Evolutionary conservation across 1,140 invertebrate species (phyloP).

Genomic region (Trachelipus rathkii): DNA sequence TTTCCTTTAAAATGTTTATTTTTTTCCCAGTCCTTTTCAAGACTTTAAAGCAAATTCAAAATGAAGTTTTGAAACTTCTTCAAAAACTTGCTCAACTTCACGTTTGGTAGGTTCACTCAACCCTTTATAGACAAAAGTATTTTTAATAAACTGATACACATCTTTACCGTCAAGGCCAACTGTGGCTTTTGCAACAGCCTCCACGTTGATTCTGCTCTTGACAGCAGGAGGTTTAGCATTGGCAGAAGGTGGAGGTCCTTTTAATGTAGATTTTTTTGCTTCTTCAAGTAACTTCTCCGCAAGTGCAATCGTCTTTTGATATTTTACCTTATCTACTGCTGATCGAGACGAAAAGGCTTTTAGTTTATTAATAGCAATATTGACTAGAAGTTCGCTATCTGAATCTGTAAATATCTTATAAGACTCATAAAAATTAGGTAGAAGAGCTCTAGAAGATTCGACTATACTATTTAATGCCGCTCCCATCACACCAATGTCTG

Average conservation of each 20-base stretch:
- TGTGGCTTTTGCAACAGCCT: not conserved
- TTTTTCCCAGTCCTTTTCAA: too few species aligned
- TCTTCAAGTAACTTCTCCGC: not conserved
- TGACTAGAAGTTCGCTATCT: not conserved
- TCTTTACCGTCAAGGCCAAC: not conserved
- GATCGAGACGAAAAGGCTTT: not conserved
- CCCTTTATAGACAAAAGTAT: not conserved
- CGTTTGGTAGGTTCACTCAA: not conserved
- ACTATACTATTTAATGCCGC: not conserved
- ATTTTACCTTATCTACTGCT: not conserved
- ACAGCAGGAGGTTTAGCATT: not conserved
- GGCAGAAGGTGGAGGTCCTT: not conserved
- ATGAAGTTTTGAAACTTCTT: not conserved
- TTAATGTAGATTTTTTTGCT: not conserved
- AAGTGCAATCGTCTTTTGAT: not conserved
- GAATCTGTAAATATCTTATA: not conserved
- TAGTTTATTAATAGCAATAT: not conserved
- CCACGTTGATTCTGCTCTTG: not conserved
- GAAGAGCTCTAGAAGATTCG: not conserved
- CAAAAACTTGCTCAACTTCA: not conserved
- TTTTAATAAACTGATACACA: not conserved
- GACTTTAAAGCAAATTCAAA: not conserved
- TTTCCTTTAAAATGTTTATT: too few species aligned
- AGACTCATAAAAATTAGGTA: not conserved
- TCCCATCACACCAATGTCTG: not conserved